Evolutionary conservation across 2,113 vertebrate genomes (phyloP).

Genomic region (Nannospalax galili): DNA sequence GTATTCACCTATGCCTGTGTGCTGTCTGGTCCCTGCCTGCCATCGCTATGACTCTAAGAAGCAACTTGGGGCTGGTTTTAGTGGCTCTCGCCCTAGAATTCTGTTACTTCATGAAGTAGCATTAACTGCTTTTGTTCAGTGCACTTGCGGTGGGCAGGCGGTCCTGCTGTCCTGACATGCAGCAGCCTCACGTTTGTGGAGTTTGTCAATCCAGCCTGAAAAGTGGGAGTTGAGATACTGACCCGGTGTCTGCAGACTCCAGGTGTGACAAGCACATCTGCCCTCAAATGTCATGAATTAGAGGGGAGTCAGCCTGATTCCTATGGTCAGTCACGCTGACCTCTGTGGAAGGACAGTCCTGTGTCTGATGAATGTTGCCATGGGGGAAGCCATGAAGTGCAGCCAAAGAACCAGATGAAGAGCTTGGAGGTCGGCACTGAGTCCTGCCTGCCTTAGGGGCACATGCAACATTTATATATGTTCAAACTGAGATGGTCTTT

Average conservation of each 20-base stretch:
- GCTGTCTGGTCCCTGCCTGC: neutral
- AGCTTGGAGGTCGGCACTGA: neutral
- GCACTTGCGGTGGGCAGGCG: neutral
- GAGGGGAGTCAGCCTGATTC: neutral
- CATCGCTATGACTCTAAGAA: neutral
- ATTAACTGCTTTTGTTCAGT: neutral
- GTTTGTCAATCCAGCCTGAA: neutral
- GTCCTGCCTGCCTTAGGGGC: too few species aligned
- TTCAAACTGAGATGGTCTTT: too few species aligned
- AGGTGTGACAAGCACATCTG: neutral
- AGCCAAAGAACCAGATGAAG: too few species aligned
- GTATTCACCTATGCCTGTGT: too few species aligned
- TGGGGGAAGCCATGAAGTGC: neutral
- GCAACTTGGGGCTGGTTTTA: neutral
- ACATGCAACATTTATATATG: too few species aligned
- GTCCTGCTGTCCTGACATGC: neutral
- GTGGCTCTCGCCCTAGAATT: neutral
- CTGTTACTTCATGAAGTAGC: slow-evolving; percentile 52
- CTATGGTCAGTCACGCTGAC: neutral
- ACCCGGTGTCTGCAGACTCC: neutral
- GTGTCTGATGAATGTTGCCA: neutral
- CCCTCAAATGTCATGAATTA: neutral
- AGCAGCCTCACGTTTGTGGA: neutral
- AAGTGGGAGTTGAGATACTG: neutral
- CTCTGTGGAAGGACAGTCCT: neutral